phyloP scores from a whole-genome alignment of 1,140 invertebrate genomes.

The Helicorthomorpha holstii region DNA sequence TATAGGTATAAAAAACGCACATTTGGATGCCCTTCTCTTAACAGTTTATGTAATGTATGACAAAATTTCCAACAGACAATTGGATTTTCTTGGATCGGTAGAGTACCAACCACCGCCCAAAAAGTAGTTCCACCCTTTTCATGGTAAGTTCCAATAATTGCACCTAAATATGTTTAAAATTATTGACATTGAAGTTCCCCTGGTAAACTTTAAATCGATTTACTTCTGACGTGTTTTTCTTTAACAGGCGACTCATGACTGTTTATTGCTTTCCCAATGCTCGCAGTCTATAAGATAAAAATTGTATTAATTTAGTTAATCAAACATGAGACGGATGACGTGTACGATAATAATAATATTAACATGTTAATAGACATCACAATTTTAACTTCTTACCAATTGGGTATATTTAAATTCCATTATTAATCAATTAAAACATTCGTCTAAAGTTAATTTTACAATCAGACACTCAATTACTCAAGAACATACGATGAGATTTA shows the following conservation, averaged over 20 bases:
- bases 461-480: too few relatives aligned
- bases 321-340: too few relatives aligned
- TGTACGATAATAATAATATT: too few relatives aligned
- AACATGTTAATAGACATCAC: too few relatives aligned
- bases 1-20: conserved; percentile 26
- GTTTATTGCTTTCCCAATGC: conserved; percentile 81
- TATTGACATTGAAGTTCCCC: background rate
- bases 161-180: conserved; percentile 33
- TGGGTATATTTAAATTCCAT: too few relatives aligned
- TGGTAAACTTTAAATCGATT: conserved; percentile 30
- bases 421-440: too few relatives aligned
- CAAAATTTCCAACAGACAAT: conserved; percentile 98
- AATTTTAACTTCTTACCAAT: too few relatives aligned
- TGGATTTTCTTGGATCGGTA: conserved; percentile 75
- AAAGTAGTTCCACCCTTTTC: conserved; percentile 76
- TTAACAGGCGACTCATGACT: conserved; percentile 74
- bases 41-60: conserved; percentile 86
- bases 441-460: too few relatives aligned
- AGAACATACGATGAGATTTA: too few relatives aligned
- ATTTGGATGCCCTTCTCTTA: conserved; percentile 81
- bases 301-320: conserved; percentile 5
- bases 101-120: conserved; percentile 63
- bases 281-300: conserved; percentile 44
- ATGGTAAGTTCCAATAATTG: conserved; percentile 88
- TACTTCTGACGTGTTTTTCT: conserved; percentile 89